phyloP scores from a whole-genome alignment of 1,140 invertebrate genomes.

The Batillaria attramentaria region DNA sequence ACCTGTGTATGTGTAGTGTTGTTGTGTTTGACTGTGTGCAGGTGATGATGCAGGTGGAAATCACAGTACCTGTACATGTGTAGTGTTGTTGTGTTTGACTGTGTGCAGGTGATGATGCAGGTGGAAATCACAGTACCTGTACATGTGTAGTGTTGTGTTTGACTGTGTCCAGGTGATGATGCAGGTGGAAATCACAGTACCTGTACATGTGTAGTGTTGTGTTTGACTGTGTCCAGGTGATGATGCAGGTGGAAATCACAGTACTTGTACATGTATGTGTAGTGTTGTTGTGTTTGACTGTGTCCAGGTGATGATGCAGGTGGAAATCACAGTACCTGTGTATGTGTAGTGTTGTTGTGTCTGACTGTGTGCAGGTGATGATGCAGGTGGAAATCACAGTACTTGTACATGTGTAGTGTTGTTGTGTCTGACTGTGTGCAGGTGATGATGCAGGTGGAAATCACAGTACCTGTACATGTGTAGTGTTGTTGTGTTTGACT shows the following conservation, averaged over 20 bases:
- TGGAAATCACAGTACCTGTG: neutral
- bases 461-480: neutral
- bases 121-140: neutral
- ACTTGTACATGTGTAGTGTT: neutral
- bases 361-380: neutral
- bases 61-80: too few relatives aligned
- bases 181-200: neutral
- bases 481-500: neutral
- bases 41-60: too few relatives aligned
- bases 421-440: neutral
- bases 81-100: too few relatives aligned
- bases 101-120: too few relatives aligned
- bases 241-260: neutral
- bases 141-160: neutral
- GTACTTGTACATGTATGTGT: neutral
- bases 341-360: neutral
- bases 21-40: too few relatives aligned
- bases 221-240: neutral
- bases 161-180: neutral
- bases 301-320: too few relatives aligned
- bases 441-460: neutral
- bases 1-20: too few relatives aligned
- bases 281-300: neutral
- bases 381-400: neutral
- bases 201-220: neutral